Evolutionary conservation across 2,113 vertebrate genomes (phyloP).

Genomic region (Alexandromys fortis): DNA sequence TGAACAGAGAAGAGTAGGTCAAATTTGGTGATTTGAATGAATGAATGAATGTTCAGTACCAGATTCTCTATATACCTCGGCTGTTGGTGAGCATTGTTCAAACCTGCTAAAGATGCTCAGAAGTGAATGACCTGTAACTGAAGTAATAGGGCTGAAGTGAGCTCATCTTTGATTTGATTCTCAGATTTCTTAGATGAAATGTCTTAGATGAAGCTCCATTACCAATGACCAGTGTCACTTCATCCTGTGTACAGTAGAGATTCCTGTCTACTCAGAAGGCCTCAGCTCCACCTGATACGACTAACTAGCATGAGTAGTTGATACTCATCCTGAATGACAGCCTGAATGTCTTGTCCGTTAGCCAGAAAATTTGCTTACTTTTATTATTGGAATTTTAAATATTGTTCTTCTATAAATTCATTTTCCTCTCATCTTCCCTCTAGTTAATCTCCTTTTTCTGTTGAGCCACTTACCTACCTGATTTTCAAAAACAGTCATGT

Average conservation of each 20-base stretch:
- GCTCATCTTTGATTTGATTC: not conserved
- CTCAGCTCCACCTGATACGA: not conserved
- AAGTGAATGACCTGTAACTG: not conserved
- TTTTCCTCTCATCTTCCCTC: not conserved
- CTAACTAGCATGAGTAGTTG: not conserved
- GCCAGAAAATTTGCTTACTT: conserved; percentile 36
- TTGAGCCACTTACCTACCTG: not conserved
- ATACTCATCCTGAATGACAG: not conserved
- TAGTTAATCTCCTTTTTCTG: not conserved
- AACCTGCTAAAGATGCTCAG: not conserved
- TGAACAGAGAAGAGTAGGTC: not conserved
- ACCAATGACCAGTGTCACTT: not conserved
- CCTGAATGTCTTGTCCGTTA: not conserved
- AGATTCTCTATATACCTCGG: not conserved
- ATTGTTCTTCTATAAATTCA: not conserved
- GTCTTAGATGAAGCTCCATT: not conserved
- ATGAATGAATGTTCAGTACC: not conserved
- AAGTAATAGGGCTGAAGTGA: not conserved
- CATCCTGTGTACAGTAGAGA: not conserved
- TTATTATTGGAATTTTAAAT: not conserved
- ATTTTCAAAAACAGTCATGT: conserved; percentile 35
- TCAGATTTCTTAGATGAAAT: not conserved
- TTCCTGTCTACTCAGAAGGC: not conserved
- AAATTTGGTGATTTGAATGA: not conserved
- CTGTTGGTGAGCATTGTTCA: not conserved